A percentile compares a stretch with the other conserved stretches of the same genome.
These are phyloP conservation scores for Pogonognathellus flavescens DNA, from an alignment of 1,140 invertebrate genomes.

Conservation along the genomic window DNA sequence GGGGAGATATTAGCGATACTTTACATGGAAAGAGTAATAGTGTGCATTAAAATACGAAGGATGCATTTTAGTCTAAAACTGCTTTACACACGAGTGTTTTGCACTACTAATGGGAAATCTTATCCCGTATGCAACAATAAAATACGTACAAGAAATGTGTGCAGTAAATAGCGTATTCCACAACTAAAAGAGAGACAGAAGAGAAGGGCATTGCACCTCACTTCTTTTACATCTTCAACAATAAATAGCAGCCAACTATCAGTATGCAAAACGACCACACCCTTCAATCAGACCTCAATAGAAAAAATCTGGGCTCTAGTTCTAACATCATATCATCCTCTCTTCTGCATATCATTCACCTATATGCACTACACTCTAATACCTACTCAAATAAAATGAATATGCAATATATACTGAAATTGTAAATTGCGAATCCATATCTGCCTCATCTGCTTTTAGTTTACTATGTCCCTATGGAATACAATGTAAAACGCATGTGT, in stretches of 20 bases:
- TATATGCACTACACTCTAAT: background rate
- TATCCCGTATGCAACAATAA: slow-evolving; percentile 26
- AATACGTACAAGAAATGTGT: background rate
- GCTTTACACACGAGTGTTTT: slow-evolving; percentile 42
- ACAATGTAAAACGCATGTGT: too few relatives aligned
- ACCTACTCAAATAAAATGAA: too few relatives aligned
- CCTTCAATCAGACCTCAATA: slow-evolving; percentile 57
- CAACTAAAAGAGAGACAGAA: slow-evolving; percentile 30
- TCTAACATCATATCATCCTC: slow-evolving; percentile 55
- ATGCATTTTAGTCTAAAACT: slow-evolving; percentile 47
- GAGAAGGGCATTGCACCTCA: slow-evolving; percentile 53
- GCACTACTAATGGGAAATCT: slow-evolving; percentile 44
- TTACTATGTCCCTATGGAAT: too few relatives aligned
- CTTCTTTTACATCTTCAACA: slow-evolving; percentile 55
- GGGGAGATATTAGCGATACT: background rate
- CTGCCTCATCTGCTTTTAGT: too few relatives aligned
- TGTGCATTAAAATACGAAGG: slow-evolving; percentile 25
- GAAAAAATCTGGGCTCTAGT: slow-evolving; percentile 55
- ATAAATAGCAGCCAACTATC: slow-evolving; percentile 55
- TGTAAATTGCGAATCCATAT: too few relatives aligned
- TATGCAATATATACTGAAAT: background rate
- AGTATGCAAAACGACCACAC: slow-evolving; percentile 57
- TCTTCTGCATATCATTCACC: slow-evolving; percentile 21
- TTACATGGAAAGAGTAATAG: slow-evolving; percentile 33
- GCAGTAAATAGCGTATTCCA: background rate